phyloP scores from a whole-genome alignment of 2,888 invertebrate genomes.

The Troides helena region DNA sequence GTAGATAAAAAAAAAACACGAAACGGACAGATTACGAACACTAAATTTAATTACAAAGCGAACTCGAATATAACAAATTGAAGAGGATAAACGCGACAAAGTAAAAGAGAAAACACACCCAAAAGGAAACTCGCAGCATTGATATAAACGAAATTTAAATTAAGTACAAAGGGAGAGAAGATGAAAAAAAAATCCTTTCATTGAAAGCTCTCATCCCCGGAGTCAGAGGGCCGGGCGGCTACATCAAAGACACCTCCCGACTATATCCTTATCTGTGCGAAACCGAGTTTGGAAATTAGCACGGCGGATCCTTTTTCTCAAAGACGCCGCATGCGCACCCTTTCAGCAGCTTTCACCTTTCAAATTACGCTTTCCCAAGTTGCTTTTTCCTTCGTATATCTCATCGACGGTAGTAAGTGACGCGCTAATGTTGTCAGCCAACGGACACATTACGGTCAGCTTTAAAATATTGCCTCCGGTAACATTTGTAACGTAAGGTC shows the following conservation, averaged over 20 bases:
- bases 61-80: constrained; percentile 79
- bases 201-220: constrained; percentile 78
- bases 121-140: constrained; percentile 79
- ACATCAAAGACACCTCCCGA: constrained; percentile 77
- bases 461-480: constrained; percentile 49
- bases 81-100: constrained; percentile 80
- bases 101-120: constrained; percentile 79
- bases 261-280: constrained; percentile 75
- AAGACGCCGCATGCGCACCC: constrained; percentile 69
- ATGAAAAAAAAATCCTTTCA: constrained; percentile 79
- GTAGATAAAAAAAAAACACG: constrained; percentile 54
- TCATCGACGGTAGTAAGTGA: constrained; percentile 52
- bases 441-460: constrained; percentile 67
- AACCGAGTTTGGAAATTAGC: constrained; percentile 79
- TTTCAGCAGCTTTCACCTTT: constrained; percentile 65
- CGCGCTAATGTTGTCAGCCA: constrained; percentile 60
- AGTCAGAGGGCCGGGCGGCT: constrained; percentile 76
- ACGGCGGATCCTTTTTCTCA: constrained; percentile 59
- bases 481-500: constrained; percentile 41
- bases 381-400: constrained; percentile 58
- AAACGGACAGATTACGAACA: constrained; percentile 75
- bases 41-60: constrained; percentile 79
- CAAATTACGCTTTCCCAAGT: constrained; percentile 67
- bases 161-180: constrained; percentile 80
- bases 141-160: constrained; percentile 82